These are phyloP conservation scores for Leuciscus idus DNA, from an alignment of 2,113 vertebrate genomes.

Conservation along the genomic window DNA sequence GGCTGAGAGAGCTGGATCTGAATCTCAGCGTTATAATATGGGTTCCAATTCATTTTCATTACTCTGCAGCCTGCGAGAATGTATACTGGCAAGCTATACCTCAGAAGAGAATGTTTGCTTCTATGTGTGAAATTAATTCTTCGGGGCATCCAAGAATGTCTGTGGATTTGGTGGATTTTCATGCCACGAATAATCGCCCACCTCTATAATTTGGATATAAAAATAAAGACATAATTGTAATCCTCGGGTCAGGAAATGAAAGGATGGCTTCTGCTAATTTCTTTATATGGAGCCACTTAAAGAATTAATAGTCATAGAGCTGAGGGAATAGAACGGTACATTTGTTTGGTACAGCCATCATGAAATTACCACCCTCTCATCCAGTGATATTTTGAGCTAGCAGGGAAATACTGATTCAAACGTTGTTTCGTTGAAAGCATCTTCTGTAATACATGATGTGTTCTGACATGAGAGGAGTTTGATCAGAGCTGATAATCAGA, in stretches of 20 bases:
- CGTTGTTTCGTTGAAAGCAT: background rate
- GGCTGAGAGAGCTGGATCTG: constrained; percentile 45
- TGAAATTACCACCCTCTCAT: constrained; percentile 14
- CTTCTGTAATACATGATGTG: constrained; percentile 11
- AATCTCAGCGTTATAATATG: constrained; percentile 45
- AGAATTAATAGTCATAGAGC: constrained; percentile 49
- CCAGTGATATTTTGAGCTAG: background rate
- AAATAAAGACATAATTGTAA: constrained; percentile 59
- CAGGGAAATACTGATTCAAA: background rate
- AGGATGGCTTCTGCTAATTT: constrained; percentile 34
- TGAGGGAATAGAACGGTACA: constrained; percentile 35
- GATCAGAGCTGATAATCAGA: constrained; percentile 23
- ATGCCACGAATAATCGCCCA: constrained; percentile 42
- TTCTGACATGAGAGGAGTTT: background rate
- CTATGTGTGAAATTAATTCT: constrained; percentile 60
- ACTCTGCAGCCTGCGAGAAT: constrained; percentile 24
- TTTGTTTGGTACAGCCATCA: constrained; percentile 34
- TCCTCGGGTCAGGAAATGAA: constrained; percentile 39
- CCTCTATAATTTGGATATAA: constrained; percentile 57
- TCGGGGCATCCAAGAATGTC: constrained; percentile 45
- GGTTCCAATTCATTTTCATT: constrained; percentile 57
- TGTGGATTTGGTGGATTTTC: constrained; percentile 47
- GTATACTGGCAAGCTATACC: constrained; percentile 44
- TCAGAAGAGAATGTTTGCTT: constrained; percentile 53
- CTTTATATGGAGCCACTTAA: constrained; percentile 51